Evolutionary conservation across 37 sponge, comb jelly and placozoan species (phyloP).

Genomic region (Geodia barretti): DNA sequence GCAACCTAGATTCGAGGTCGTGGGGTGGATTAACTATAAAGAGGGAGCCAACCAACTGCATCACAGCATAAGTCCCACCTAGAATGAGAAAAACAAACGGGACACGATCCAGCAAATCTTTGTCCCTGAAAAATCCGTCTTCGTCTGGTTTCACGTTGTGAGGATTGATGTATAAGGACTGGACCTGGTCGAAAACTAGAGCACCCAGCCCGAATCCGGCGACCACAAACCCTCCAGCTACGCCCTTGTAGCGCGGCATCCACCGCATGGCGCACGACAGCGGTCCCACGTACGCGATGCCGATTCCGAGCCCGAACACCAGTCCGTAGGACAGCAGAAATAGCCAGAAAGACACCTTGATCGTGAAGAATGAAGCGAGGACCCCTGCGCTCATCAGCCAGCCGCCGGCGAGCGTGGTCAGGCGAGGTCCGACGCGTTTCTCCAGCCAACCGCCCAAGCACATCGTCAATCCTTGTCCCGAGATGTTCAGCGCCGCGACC

Average conservation of each 20-base stretch:
- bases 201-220: conserved; percentile 89
- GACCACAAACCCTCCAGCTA: conserved; percentile 84
- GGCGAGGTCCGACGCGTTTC: conserved; percentile 71
- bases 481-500: conserved; percentile 54
- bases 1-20: neutral
- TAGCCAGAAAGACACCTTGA: conserved; percentile 66
- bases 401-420: conserved; percentile 77
- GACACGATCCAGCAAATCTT: conserved; percentile 56
- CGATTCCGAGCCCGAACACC: conserved; percentile 79
- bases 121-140: conserved; percentile 33
- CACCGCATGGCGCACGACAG: conserved; percentile 85
- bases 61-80: conserved; percentile 44
- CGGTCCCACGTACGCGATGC: conserved; percentile 80
- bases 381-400: conserved; percentile 56
- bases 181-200: conserved; percentile 67
- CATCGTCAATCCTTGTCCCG: conserved; percentile 77
- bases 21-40: conserved; percentile 61
- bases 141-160: neutral
- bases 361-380: conserved; percentile 35
- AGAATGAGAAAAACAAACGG: conserved; percentile 72
- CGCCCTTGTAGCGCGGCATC: conserved; percentile 83
- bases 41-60: conserved; percentile 61
- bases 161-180: conserved; percentile 82
- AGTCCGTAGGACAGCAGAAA: conserved; percentile 83
- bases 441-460: conserved; percentile 80